Conservation (phyloP, 2,888 invertebrate species). For the Acanthosepion esculentum region DNA sequence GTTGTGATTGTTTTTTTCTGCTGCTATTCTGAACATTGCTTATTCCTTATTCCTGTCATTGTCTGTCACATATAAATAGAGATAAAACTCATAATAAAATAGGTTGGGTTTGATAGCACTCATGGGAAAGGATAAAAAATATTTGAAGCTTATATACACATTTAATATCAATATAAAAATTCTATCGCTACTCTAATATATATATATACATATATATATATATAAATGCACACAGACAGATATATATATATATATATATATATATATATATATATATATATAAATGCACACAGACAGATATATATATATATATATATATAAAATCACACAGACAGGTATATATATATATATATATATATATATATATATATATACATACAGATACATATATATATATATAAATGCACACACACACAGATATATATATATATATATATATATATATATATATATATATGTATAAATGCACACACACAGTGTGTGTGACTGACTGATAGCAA, state of each 20-base stretch:
- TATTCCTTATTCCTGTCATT: neutral
- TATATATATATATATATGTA: neutral
- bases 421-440: neutral
- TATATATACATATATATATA: neutral
- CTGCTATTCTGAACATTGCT: neutral
- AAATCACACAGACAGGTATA: neutral
- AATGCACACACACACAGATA: neutral
- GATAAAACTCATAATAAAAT: neutral
- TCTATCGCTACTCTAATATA: neutral
- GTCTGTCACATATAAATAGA: neutral
- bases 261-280: neutral
- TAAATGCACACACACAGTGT: too few relatives aligned
- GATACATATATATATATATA: neutral
- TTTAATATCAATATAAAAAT: too few relatives aligned
- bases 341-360: neutral
- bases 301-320: conserved; percentile 35
- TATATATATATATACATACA: neutral
- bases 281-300: neutral
- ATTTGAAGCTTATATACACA: neutral
- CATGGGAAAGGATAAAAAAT: neutral
- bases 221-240: neutral
- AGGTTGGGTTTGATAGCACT: neutral
- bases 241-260: conserved; percentile 38
- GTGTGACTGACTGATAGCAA: too few relatives aligned
- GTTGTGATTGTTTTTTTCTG: neutral